These are phyloP conservation scores for Hyppa rectilinea DNA, from an alignment of 2,888 invertebrate species.

Conservation along the genomic window DNA sequence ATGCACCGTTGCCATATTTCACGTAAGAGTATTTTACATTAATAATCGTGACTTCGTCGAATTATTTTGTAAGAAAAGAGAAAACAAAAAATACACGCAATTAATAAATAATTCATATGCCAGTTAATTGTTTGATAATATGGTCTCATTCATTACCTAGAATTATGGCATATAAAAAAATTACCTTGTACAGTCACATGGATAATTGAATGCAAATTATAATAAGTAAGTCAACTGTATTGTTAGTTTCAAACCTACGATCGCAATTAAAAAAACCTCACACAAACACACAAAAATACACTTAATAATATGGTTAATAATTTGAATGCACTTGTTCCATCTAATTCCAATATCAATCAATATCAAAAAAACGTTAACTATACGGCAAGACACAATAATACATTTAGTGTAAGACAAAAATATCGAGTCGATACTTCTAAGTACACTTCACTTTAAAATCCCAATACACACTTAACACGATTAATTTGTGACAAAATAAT, in stretches of 20 bases:
- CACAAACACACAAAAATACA: slow-evolving; percentile 58
- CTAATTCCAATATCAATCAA: slow-evolving; percentile 56
- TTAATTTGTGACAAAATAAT: slow-evolving; percentile 81
- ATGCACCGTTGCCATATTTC: too few relatives aligned
- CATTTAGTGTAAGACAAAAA: slow-evolving; percentile 75
- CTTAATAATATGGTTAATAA: slow-evolving; percentile 44
- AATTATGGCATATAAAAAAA: too few relatives aligned
- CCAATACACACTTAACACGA: slow-evolving; percentile 67
- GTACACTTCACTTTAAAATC: slow-evolving; percentile 67
- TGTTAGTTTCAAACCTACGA: slow-evolving; percentile 44
- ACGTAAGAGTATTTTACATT: too few relatives aligned
- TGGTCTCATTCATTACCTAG: too few relatives aligned
- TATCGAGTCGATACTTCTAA: slow-evolving; percentile 72
- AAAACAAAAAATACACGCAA: too few relatives aligned
- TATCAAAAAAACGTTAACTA: slow-evolving; percentile 60
- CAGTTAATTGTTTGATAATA: too few relatives aligned
- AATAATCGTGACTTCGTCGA: too few relatives aligned
- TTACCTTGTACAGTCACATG: too few relatives aligned
- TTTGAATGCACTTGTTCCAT: slow-evolving; percentile 56
- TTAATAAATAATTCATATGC: too few relatives aligned
- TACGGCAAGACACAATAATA: slow-evolving; percentile 83
- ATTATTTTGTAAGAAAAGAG: too few relatives aligned
- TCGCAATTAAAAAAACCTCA: slow-evolving; percentile 39
- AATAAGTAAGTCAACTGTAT: slow-evolving; percentile 27
- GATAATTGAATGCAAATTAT: slow-evolving; percentile 48